A percentile compares a stretch with the other conserved stretches of the same genome.
Evolutionary conservation across 2,797 vertebrate genomes (phyloP).

Genomic region (Linurgus olivaceus): DNA sequence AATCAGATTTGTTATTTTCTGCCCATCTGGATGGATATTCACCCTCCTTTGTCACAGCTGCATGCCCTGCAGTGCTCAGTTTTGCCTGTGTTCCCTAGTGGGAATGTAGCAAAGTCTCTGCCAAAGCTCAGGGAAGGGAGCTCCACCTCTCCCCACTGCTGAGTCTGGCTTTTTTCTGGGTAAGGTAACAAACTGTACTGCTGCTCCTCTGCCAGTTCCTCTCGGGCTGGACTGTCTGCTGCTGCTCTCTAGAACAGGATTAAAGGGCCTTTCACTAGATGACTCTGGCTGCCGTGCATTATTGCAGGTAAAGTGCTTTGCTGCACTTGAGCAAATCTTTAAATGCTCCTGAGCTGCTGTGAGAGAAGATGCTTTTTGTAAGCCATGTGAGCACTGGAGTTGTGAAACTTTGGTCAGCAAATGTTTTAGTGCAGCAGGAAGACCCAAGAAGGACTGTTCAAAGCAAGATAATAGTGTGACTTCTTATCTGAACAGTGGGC

Average conservation of each 20-base stretch:
- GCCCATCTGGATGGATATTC: neutral
- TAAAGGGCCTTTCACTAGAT: neutral
- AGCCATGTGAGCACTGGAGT: neutral
- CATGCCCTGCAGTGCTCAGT: neutral
- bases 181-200: neutral
- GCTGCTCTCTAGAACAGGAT: neutral
- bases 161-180: neutral
- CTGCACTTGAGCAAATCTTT: neutral
- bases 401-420: neutral
- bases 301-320: neutral
- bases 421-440: neutral
- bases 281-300: neutral
- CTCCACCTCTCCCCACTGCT: neutral
- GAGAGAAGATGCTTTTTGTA: neutral
- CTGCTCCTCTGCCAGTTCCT: neutral
- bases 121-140: neutral
- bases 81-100: neutral
- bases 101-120: neutral
- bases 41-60: neutral
- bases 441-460: neutral
- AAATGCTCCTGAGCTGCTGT: neutral
- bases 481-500: neutral
- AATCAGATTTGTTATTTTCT: rapidly evolving
- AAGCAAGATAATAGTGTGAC: neutral
- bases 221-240: neutral